Conservation (phyloP, 2,797 vertebrate genomes). For the Otolemur crassicaudatus region DNA sequence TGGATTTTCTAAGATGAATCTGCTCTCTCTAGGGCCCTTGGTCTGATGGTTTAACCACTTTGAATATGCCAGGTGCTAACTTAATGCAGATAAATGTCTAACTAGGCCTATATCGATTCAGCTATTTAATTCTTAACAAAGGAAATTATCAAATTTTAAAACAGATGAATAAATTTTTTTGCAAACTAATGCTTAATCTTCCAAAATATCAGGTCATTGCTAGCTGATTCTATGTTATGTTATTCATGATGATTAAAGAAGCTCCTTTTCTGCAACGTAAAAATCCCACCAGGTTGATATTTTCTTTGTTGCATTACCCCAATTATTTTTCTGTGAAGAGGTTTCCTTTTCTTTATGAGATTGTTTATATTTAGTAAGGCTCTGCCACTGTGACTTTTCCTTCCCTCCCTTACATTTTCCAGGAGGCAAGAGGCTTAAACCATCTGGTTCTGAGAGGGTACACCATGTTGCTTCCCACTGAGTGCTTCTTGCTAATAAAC, state of each 20-base stretch:
- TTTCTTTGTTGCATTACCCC: background rate
- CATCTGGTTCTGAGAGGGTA: background rate
- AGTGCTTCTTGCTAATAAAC: constrained; percentile 53
- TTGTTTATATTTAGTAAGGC: background rate
- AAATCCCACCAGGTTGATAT: fast-evolving
- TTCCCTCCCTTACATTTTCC: background rate
- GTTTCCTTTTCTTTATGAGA: background rate
- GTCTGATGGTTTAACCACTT: background rate
- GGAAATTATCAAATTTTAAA: background rate
- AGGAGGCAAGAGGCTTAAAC: background rate
- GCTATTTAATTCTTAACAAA: constrained; percentile 3
- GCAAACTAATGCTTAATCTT: background rate
- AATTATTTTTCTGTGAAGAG: background rate
- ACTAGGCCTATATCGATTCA: background rate
- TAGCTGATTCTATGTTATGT: background rate
- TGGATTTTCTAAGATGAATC: background rate
- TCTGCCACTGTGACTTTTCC: constrained; percentile 27
- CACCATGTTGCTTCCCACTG: background rate
- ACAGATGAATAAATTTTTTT: background rate
- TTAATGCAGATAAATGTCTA: background rate
- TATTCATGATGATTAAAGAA: background rate
- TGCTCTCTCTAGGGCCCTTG: background rate
- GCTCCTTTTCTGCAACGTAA: background rate
- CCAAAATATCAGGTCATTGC: background rate
- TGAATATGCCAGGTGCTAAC: background rate